phyloP scores from a whole-genome alignment of 2,113 vertebrate genomes.

The Crotophaga sulcirostris region DNA sequence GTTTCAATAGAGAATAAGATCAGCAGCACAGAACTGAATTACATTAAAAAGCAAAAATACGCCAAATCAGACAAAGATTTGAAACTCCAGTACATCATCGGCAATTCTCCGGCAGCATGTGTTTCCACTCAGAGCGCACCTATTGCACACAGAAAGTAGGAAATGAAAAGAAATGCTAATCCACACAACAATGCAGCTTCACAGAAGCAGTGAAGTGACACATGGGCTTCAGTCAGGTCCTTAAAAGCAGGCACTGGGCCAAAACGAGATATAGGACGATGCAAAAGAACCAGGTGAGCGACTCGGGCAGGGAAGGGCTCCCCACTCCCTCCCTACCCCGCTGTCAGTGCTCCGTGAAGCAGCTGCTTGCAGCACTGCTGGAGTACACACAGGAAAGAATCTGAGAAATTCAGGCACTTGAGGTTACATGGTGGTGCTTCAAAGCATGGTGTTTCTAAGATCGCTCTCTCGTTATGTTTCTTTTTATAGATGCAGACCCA shows the following conservation, averaged over 20 bases:
- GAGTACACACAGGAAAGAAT: not conserved
- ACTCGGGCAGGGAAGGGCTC: not conserved
- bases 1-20: constrained; percentile 51
- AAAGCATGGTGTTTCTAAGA: not conserved
- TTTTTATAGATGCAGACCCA: not conserved
- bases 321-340: not conserved
- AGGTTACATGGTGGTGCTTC: not conserved
- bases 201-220: not conserved
- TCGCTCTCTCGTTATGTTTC: not conserved
- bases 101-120: constrained; percentile 15
- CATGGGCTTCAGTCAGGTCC: not conserved
- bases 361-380: accelerated
- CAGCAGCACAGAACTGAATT: constrained; percentile 49
- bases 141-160: not conserved
- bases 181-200: not conserved
- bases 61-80: constrained; percentile 54
- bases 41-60: constrained; percentile 61
- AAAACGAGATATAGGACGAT: not conserved
- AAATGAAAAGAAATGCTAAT: constrained; percentile 47
- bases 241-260: not conserved
- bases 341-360: not conserved
- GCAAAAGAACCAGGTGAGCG: not conserved
- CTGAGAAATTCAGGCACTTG: not conserved
- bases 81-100: not conserved
- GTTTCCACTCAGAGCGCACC: not conserved